These are phyloP conservation scores for Trachelipus rathkii DNA, from an alignment of 1,140 invertebrate genomes.

Conservation along the genomic window DNA sequence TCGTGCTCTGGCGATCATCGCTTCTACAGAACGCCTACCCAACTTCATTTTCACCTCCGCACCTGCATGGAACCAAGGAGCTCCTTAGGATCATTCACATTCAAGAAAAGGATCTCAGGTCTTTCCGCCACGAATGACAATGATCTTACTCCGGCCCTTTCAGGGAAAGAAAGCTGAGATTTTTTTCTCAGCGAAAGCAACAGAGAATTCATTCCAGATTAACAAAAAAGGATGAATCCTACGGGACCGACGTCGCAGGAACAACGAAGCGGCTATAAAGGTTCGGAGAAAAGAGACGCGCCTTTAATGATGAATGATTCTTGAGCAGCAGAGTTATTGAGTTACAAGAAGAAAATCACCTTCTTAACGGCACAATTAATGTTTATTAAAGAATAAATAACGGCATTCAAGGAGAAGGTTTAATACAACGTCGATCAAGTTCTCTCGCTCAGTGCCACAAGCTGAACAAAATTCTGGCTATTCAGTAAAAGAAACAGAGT, in stretches of 20 bases:
- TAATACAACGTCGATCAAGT: conserved; percentile 84
- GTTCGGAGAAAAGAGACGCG: conserved; percentile 87
- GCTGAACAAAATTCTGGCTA: conserved; percentile 74
- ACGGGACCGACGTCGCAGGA: conserved; percentile 89
- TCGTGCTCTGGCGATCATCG: conserved; percentile 61
- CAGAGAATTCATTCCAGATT: conserved; percentile 93
- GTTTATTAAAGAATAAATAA: conserved; percentile 89
- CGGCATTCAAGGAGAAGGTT: conserved; percentile 77
- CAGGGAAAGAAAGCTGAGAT: conserved; percentile 49
- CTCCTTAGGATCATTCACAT: not conserved
- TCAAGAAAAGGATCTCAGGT: not conserved
- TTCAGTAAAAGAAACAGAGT: conserved; percentile 73
- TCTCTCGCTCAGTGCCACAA: conserved; percentile 70
- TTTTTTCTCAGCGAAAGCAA: conserved; percentile 80
- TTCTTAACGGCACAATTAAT: conserved; percentile 85
- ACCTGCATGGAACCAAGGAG: conserved; percentile 25
- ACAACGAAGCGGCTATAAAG: conserved; percentile 94
- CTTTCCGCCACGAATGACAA: not conserved
- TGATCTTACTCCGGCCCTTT: not conserved
- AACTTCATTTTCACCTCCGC: conserved; percentile 23
- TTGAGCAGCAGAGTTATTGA: conserved; percentile 90
- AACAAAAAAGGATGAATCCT: conserved; percentile 94
- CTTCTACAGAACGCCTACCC: conserved; percentile 53
- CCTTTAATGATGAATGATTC: conserved; percentile 96
- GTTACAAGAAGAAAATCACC: conserved; percentile 88